phyloP scores from a whole-genome alignment of 2,797 vertebrate species.

The Mormyrus hasselquistii region DNA sequence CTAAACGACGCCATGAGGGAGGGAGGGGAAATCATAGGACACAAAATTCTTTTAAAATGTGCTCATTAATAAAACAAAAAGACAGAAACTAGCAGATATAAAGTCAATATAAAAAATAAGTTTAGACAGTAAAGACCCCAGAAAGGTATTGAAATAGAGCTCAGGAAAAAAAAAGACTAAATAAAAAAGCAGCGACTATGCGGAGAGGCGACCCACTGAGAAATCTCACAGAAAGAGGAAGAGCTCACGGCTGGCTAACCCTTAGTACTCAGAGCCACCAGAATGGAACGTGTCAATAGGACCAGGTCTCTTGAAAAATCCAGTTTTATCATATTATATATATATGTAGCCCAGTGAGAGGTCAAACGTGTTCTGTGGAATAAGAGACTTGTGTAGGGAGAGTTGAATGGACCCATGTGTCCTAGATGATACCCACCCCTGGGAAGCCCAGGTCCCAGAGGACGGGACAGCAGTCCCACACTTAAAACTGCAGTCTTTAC shows the following conservation, averaged over 20 bases:
- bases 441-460: background rate
- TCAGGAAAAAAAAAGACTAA: background rate
- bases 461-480: constrained; percentile 40
- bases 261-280: background rate
- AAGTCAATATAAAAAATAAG: constrained; percentile 34
- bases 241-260: background rate
- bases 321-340: background rate
- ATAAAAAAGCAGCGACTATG: background rate
- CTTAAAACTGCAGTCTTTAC: constrained; percentile 40
- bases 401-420: background rate
- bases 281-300: background rate
- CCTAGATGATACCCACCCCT: background rate
- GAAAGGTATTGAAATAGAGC: constrained; percentile 33
- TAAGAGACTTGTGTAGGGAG: background rate
- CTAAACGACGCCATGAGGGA: background rate
- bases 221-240: background rate
- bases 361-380: background rate
- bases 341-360: background rate
- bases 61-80: constrained; percentile 45
- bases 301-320: background rate
- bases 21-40: background rate
- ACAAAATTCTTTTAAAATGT: constrained; percentile 25
- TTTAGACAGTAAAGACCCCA: constrained; percentile 51
- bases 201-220: background rate
- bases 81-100: constrained; percentile 31